phyloP scores from a whole-genome alignment of 1,140 invertebrate genomes.

The Charaxes varanes region DNA sequence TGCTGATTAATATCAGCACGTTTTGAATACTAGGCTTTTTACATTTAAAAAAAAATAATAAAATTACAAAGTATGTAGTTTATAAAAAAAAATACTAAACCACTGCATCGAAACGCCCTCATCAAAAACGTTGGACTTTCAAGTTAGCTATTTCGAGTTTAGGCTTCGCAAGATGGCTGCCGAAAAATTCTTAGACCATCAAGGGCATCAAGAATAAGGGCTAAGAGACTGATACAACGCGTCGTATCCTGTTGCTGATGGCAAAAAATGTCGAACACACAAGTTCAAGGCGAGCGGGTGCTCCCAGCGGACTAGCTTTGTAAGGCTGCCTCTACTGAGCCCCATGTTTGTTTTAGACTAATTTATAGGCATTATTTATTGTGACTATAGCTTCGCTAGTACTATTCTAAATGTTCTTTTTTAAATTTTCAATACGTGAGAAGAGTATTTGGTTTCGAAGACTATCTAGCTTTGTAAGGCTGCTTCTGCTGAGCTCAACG shows the following conservation, averaged over 20 bases:
- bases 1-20: too few species aligned
- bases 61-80: background rate
- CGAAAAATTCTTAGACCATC: constrained; percentile 39
- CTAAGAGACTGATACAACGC: constrained; percentile 34
- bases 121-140: constrained; percentile 1
- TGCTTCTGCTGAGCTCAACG: too few species aligned
- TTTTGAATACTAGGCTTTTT: too few species aligned
- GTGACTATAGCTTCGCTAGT: too few species aligned
- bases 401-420: too few species aligned
- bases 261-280: constrained; percentile 64
- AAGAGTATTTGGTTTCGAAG: too few species aligned
- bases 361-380: too few species aligned
- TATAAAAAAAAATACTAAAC: background rate
- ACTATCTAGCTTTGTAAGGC: too few species aligned
- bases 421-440: too few species aligned
- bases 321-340: constrained; percentile 17
- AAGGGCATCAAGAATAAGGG: constrained; percentile 61
- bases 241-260: constrained; percentile 59
- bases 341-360: too few species aligned
- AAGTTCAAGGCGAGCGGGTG: constrained; percentile 66
- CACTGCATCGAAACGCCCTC: too few species aligned
- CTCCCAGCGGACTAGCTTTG: constrained; percentile 42
- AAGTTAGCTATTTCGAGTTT: constrained; percentile 16
- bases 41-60: background rate
- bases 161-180: constrained; percentile 28